Conservation (phyloP, 1,140 invertebrate genomes). For the Drosophila ercepeae region DNA sequence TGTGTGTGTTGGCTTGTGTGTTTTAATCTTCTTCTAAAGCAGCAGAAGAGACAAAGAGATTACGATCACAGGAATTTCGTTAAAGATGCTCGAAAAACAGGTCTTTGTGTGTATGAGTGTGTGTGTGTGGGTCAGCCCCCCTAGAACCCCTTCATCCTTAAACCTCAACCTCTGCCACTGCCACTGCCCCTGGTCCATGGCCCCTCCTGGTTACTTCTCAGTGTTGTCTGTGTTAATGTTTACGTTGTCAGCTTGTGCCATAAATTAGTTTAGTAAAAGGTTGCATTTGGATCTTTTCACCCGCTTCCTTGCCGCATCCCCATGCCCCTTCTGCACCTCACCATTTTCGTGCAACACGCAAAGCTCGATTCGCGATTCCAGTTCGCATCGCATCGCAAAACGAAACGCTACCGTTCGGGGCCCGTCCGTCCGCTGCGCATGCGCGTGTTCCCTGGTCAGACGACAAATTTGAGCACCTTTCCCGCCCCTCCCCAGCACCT, state of each 20-base stretch:
- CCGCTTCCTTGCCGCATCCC: slow-evolving; percentile 8
- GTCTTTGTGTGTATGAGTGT: slow-evolving; percentile 37
- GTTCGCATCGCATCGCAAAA: slow-evolving; percentile 23
- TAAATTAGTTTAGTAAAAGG: slow-evolving; percentile 83
- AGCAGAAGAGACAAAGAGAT: slow-evolving; percentile 80
- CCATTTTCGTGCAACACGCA: slow-evolving; percentile 48
- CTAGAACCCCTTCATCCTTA: not conserved
- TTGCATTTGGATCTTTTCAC: slow-evolving; percentile 69
- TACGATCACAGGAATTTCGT: slow-evolving; percentile 81
- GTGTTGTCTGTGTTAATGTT: slow-evolving; percentile 73
- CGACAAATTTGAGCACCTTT: slow-evolving; percentile 53
- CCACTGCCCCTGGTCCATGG: not conserved
- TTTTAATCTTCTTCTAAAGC: slow-evolving; percentile 80
- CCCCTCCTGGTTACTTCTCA: slow-evolving; percentile 6
- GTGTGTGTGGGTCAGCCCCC: slow-evolving; percentile 1
- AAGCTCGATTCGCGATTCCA: slow-evolving; percentile 32
- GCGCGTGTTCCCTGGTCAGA: slow-evolving; percentile 42
- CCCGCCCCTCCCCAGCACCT: not conserved
- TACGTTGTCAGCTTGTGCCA: slow-evolving; percentile 83
- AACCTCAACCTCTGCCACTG: not conserved
- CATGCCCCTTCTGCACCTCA: slow-evolving; percentile 4
- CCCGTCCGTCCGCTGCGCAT: slow-evolving; percentile 18
- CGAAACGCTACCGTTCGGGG: slow-evolving; percentile 68
- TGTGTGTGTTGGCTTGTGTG: slow-evolving; percentile 47
- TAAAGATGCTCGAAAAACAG: slow-evolving; percentile 78